Evolutionary conservation across 2,113 vertebrate species (phyloP).

Genomic region (Erpornis zantholeuca): DNA sequence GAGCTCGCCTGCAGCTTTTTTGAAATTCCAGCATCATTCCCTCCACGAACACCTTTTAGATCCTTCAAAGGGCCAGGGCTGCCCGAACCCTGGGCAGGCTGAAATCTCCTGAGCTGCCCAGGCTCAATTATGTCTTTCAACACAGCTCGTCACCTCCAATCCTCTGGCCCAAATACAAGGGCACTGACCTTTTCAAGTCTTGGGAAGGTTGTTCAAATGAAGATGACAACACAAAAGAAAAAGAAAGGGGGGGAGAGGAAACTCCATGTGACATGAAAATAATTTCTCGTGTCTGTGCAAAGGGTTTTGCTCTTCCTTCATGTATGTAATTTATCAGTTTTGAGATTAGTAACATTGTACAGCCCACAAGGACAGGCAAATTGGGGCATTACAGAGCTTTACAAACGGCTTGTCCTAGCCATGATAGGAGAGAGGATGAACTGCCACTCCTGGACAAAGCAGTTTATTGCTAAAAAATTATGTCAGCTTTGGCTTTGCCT

Average conservation of each 20-base stretch:
- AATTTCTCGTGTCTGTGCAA: accelerated
- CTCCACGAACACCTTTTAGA: background rate
- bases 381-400: background rate
- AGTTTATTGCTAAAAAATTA: background rate
- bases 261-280: background rate
- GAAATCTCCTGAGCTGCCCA: background rate
- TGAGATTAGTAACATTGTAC: background rate
- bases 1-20: conserved; percentile 28
- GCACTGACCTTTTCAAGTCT: conserved; percentile 29
- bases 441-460: background rate
- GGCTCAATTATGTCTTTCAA: conserved; percentile 32
- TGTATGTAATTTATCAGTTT: background rate
- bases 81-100: background rate
- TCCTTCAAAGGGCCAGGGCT: conserved; percentile 10
- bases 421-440: background rate
- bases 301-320: background rate
- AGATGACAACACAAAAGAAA: background rate
- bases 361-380: background rate
- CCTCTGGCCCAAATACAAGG: background rate
- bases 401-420: background rate
- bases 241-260: background rate
- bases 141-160: conserved; percentile 20
- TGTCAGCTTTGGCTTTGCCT: background rate
- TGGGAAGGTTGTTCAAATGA: conserved; percentile 23
- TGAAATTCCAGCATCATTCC: conserved; percentile 24